Evolutionary conservation across 2,113 vertebrate species (phyloP).

Genomic region (Datnioides undecimradiatus): DNA sequence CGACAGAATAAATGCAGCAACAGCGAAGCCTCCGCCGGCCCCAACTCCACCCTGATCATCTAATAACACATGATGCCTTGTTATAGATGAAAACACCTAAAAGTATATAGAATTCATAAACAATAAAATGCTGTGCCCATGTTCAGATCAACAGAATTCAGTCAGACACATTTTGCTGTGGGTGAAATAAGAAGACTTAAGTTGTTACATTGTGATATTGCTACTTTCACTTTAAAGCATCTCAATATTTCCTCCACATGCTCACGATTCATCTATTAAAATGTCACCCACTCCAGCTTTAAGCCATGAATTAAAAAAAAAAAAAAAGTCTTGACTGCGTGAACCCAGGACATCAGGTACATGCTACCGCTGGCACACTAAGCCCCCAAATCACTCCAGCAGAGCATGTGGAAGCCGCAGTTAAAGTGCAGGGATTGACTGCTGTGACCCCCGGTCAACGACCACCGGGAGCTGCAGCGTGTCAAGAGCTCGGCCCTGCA

Average conservation of each 20-base stretch:
- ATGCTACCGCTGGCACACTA: conserved; percentile 17
- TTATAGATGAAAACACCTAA: no score
- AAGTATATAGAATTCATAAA: no score
- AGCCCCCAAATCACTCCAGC: conserved; percentile 35
- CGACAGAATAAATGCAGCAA: background rate
- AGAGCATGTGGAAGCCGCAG: conserved; percentile 21
- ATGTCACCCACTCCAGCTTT: conserved; percentile 32
- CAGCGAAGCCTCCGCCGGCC: no score
- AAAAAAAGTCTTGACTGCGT: conserved; percentile 35
- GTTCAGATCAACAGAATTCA: background rate
- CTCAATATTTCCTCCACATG: background rate
- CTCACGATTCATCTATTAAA: conserved; percentile 29
- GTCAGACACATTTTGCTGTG: no score
- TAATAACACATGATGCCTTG: no score
- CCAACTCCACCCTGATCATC: no score
- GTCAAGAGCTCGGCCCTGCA: conserved; percentile 30
- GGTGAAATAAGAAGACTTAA: no score
- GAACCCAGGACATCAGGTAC: conserved; percentile 28
- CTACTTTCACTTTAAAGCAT: background rate
- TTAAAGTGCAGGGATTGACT: conserved; percentile 55
- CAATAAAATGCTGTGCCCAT: background rate
- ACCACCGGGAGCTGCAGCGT: conserved; percentile 19
- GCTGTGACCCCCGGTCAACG: conserved; percentile 31
- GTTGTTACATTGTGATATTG: no score
- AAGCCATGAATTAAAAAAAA: conserved; percentile 40